A percentile compares a stretch with the other conserved stretches of the same genome.
Conservation (phyloP, 2,888 invertebrate genomes). For the Tipula unca region DNA sequence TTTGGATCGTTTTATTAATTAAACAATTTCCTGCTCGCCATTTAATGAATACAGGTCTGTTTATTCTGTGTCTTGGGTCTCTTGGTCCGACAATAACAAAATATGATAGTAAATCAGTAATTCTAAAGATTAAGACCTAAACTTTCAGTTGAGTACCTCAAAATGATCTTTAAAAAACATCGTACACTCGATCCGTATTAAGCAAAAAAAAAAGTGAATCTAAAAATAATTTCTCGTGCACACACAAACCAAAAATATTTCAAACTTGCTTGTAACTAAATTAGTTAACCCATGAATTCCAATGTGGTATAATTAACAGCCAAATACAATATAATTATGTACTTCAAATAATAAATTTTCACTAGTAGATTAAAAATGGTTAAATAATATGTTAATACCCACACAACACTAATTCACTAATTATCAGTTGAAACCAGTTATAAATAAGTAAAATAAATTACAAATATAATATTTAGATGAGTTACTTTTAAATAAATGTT, state of each 20-base stretch:
- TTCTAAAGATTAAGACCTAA: too few relatives aligned
- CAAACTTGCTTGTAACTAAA: too few relatives aligned
- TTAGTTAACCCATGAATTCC: not conserved
- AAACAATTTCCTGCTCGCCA: not conserved
- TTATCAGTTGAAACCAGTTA: not conserved
- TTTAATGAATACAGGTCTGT: too few relatives aligned
- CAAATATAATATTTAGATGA: not conserved
- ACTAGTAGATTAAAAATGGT: not conserved
- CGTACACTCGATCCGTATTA: too few relatives aligned
- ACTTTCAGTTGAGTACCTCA: too few relatives aligned
- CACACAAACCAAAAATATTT: not conserved
- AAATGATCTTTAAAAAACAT: too few relatives aligned
- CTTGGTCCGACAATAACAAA: too few relatives aligned
- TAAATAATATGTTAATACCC: not conserved
- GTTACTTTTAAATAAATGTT: not conserved
- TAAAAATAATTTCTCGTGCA: not conserved
- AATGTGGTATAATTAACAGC: not conserved
- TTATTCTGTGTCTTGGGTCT: too few relatives aligned
- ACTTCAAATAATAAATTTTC: not conserved
- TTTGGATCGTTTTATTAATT: not conserved
- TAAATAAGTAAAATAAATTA: not conserved
- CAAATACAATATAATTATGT: too few relatives aligned
- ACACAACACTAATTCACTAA: not conserved
- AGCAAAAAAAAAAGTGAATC: too few relatives aligned
- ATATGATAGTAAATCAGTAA: too few relatives aligned